These are phyloP conservation scores for Agrochola circellaris DNA, from an alignment of 2,888 invertebrate species.

Conservation along the genomic window DNA sequence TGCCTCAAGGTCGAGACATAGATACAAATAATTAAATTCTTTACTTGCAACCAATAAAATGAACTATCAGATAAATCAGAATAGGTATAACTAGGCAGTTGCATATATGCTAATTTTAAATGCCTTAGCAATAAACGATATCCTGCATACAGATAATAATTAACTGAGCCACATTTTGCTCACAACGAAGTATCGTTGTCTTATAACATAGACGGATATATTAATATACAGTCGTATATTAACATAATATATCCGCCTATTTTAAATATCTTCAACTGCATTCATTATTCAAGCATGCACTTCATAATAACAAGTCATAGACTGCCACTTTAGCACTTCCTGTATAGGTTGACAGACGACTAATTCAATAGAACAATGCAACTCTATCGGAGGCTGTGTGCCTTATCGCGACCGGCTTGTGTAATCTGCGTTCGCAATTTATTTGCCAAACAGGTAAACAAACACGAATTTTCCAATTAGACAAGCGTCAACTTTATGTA, in stretches of 20 bases:
- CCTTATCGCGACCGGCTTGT: slow-evolving; percentile 24
- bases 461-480: too few species aligned
- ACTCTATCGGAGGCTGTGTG: slow-evolving; percentile 3
- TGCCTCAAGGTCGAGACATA: too few species aligned
- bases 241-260: slow-evolving; percentile 2
- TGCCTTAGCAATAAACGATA: slow-evolving; percentile 23
- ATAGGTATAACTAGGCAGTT: slow-evolving; percentile 1
- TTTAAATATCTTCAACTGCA: slow-evolving; percentile 5
- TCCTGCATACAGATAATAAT: slow-evolving; percentile 10
- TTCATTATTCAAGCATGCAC: slow-evolving; percentile 6
- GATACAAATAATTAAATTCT: not conserved
- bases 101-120: slow-evolving; percentile 8
- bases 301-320: slow-evolving; percentile 17
- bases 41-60: not conserved
- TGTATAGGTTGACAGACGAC: not conserved
- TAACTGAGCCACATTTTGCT: slow-evolving; percentile 11
- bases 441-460: too few species aligned
- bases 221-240: not conserved
- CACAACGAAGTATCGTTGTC: slow-evolving; percentile 2
- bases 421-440: too few species aligned
- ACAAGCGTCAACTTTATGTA: too few species aligned
- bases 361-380: not conserved
- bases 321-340: slow-evolving; percentile 2
- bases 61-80: not conserved
- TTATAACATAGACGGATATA: too few species aligned